Evolutionary conservation across 2,113 vertebrate genomes (phyloP).

Genomic region (Ia io): DNA sequence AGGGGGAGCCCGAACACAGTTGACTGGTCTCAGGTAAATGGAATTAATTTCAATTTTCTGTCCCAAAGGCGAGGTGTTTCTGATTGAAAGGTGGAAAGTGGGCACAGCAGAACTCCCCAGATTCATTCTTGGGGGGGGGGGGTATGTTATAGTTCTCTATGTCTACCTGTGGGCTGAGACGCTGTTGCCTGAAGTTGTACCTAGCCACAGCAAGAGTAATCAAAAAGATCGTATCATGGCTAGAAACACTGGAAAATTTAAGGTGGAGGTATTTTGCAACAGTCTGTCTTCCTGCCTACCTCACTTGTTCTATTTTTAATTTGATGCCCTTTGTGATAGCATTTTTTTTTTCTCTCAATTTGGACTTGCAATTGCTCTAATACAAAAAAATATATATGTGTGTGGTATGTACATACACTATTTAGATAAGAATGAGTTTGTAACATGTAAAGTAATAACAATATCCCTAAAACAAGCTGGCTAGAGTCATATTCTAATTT

Average conservation of each 20-base stretch:
- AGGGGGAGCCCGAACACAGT: constrained; percentile 67
- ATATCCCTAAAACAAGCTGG: background rate
- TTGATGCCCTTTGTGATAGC: background rate
- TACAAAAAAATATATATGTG: background rate
- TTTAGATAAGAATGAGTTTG: background rate
- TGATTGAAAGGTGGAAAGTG: background rate
- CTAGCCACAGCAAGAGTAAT: background rate
- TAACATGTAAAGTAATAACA: background rate
- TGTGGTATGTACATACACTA: background rate
- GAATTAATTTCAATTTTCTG: background rate
- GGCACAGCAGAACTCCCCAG: background rate
- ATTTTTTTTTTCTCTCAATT: background rate
- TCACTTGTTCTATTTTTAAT: background rate
- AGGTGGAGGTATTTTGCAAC: background rate
- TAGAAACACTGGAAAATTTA: background rate
- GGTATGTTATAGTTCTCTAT: background rate
- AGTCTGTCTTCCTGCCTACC: background rate
- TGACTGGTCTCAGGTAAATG: background rate
- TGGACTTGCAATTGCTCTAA: background rate
- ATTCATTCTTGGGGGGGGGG: background rate
- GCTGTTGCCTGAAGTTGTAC: background rate
- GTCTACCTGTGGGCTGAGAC: background rate
- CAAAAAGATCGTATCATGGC: background rate
- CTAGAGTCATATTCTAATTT: background rate
- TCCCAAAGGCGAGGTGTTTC: background rate